Base-by-base conservation (phyloP, 1,140 invertebrate species). In the Calliphora vicina region DNA sequence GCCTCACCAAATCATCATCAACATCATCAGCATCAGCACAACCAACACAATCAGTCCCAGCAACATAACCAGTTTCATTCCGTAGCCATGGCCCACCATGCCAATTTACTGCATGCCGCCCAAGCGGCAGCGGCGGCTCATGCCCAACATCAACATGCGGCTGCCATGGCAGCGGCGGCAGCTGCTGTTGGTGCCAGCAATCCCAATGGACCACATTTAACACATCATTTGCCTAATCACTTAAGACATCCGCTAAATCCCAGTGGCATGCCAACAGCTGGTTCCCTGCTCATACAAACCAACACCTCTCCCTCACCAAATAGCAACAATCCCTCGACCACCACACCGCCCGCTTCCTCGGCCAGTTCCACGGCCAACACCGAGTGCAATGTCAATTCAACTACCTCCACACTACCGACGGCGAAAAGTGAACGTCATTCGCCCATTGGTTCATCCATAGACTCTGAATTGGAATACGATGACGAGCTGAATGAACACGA, bases 391-490 rank as follows among this genome's bases (percentile, higher is more conserved):
- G n/a, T 23, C n/a, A 80, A 80, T 71, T 82, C 84, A 57, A 57
- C 81, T 45, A 82, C 57, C 17, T 35, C 61, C 50, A 74, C 81
- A 72, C 23, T 67, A 29, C 6, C 43, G 57, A 82, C 83, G 71
- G 82, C 88, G 42, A 90, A 90, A 83, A 87, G 85, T 81, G 89
- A 90, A 84, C 86, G 88, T 20, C 87, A 90, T 72, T 90, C 90
- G 82, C 90, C 90, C 45, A 84, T 90, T 80, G 87, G 88, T 86
- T 89, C 88, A 43, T 89, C 89, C 27, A 86, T 87, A 50, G 90
- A 90, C 78, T 91, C 93, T 0, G 93, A 94, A 82, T 91, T 94
- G 61, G 94, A 94, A 83, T 94, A 94, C 86, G 93, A 94, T 86
- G 93, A 93, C 2, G 87, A 90, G 35, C 84, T 89, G 80, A 92